Evolutionary conservation across 2,888 invertebrate species (phyloP).

Genomic region (Nomada fucata): DNA sequence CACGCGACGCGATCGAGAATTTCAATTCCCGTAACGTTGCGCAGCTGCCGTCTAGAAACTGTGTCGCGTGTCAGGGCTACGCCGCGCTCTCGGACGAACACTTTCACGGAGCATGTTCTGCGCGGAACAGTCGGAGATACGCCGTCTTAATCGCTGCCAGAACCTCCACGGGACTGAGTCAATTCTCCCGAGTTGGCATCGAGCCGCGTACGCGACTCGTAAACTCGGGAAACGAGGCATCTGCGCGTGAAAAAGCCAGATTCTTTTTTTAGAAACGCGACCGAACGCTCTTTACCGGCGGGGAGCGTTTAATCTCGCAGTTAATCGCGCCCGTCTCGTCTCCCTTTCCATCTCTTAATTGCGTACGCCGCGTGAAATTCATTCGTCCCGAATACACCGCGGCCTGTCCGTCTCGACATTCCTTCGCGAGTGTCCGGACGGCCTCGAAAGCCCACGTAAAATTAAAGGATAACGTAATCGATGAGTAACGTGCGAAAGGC

Average conservation of each 20-base stretch:
- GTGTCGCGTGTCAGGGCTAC: slow-evolving; percentile 14
- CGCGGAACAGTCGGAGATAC: neutral
- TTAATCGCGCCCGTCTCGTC: neutral
- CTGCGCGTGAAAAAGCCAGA: slow-evolving; percentile 40
- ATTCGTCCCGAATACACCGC: neutral
- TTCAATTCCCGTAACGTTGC: neutral
- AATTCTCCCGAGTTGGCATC: slow-evolving; percentile 32
- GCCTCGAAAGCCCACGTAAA: neutral
- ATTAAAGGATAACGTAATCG: slow-evolving; percentile 43
- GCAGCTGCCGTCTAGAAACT: neutral
- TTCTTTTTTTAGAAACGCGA: slow-evolving; percentile 52
- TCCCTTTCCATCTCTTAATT: neutral
- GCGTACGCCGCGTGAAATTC: neutral
- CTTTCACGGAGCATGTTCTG: slow-evolving; percentile 12
- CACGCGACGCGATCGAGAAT: neutral
- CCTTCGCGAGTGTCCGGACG: neutral
- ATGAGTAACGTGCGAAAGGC: slow-evolving; percentile 25
- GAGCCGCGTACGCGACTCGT: slow-evolving; percentile 24
- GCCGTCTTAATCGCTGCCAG: slow-evolving; percentile 10
- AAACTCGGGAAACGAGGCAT: slow-evolving; percentile 18
- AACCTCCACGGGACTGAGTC: slow-evolving; percentile 11
- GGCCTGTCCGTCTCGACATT: neutral
- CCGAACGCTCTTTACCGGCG: slow-evolving; percentile 24
- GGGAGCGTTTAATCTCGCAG: slow-evolving; percentile 6
- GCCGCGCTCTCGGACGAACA: neutral